Percentiles rank a stretch among this genome's conserved stretches.
Evolutionary conservation across 2,113 vertebrate genomes (phyloP).

Genomic region (Propithecus coquereli): DNA sequence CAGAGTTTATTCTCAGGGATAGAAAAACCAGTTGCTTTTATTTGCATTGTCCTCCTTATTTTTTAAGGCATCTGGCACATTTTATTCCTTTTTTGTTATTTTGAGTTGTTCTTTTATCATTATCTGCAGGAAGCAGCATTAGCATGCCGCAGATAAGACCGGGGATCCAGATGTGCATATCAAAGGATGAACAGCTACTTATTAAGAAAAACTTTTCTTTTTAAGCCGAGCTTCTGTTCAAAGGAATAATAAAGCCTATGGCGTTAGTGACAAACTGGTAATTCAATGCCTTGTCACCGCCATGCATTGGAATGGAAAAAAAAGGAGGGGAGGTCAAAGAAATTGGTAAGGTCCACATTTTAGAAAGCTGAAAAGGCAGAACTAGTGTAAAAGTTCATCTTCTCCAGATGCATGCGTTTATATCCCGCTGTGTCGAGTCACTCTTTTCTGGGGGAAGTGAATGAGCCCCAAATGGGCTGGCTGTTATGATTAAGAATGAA

Average conservation of each 20-base stretch:
- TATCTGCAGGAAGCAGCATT: constrained; percentile 85
- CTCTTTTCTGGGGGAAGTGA: neutral
- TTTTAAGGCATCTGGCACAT: constrained; percentile 72
- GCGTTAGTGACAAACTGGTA: constrained; percentile 85
- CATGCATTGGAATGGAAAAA: constrained; percentile 62
- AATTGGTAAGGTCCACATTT: constrained; percentile 60
- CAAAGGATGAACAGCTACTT: constrained; percentile 86
- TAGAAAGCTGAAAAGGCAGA: constrained; percentile 53
- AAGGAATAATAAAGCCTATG: constrained; percentile 83
- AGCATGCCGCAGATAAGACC: constrained; percentile 84
- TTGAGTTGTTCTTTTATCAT: constrained; percentile 86
- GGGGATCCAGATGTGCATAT: constrained; percentile 85
- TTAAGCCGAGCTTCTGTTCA: constrained; percentile 79
- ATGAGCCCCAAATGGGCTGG: neutral
- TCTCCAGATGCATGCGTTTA: neutral
- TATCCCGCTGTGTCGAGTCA: constrained; percentile 25
- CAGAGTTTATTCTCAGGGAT: constrained; percentile 32
- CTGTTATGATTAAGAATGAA: neutral
- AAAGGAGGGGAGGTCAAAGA: constrained; percentile 58
- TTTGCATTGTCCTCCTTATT: constrained; percentile 49
- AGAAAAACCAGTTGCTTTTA: constrained; percentile 41
- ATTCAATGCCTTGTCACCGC: constrained; percentile 84
- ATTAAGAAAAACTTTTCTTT: constrained; percentile 87
- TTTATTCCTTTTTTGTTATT: constrained; percentile 79
- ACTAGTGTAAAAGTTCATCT: constrained; percentile 36